Evolutionary conservation across 1,140 invertebrate genomes (phyloP), one percentile per base, ranked within the genome.

Genomic region (Heliothis virescens): DNA sequence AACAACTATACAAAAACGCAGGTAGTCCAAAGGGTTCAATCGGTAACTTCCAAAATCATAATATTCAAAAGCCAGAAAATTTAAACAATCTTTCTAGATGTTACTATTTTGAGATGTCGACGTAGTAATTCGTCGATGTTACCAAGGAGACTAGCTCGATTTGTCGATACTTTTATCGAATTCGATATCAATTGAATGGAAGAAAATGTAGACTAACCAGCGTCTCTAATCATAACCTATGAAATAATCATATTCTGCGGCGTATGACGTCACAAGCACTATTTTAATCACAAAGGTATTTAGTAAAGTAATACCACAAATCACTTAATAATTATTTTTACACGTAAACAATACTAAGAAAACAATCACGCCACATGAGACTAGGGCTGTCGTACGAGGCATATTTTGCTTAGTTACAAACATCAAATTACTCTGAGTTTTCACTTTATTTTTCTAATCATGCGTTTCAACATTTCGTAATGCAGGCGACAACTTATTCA

Each of bases 321-420:
- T 59, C 13, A 26, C 21, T 9, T 26, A 59, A 12, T 59, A 59
- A 13, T 26, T 26, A 12, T 55, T 26, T 3, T 16, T 26, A 59
- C 21, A 26, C 57, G 18, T 59, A 26, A 59, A 26, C 57, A 59
- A 59, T 59, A 50, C 48, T 52, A 26, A 67, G 65, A 21, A 69
- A 69, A 69, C 7, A 21, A 72, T 72, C 52, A 26, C 50, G 10
- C 69, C 21, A 72, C 18, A 55, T 55, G 21, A 41, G 34, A 41
- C 34, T 41, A 59, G 52, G 15, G 15, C 15, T 53, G 52, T 53
- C 52, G 16, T n/a, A 53, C 13, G 52, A 53, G 57, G 57, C 21
- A 59, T 59, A 21, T 59, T 59, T 59, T 59, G 26, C 57, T 10
- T 12, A 26, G 18, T 13, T 12, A 26, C 3, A 18, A 59, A 3